Evolutionary conservation across 1,140 invertebrate species (phyloP).

Genomic region (Philotrypesis tridentata): DNA sequence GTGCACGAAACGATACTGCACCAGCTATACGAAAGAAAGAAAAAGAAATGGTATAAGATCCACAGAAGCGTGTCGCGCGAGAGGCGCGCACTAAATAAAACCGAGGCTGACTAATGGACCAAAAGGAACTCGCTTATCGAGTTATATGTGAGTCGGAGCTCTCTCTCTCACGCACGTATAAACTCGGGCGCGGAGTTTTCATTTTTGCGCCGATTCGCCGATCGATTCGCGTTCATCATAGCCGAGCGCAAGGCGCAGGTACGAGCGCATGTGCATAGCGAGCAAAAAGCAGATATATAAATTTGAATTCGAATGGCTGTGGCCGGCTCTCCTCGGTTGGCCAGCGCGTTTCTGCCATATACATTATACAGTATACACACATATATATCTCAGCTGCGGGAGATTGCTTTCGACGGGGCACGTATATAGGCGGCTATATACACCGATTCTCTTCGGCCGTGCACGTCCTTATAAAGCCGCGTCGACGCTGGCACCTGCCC

Average conservation of each 20-base stretch:
- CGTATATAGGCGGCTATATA: not conserved
- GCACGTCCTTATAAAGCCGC: not conserved
- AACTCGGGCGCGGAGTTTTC: not conserved
- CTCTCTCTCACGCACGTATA: constrained; percentile 5
- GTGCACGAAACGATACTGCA: too few relatives aligned
- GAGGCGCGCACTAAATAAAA: constrained; percentile 8
- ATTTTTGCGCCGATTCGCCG: not conserved
- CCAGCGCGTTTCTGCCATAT: not conserved
- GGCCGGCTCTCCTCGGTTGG: too few relatives aligned
- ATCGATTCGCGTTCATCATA: not conserved
- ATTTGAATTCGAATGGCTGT: not conserved
- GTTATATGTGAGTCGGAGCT: too few relatives aligned
- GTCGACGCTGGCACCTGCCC: constrained; percentile 4
- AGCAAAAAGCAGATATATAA: not conserved
- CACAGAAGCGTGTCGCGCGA: too few relatives aligned
- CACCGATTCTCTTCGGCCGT: not conserved
- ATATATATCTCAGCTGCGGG: constrained; percentile 9
- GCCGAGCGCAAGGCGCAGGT: too few relatives aligned
- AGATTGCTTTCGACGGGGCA: constrained; percentile 22
- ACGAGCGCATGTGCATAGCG: too few relatives aligned
- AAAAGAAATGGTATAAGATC: too few relatives aligned
- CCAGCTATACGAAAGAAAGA: too few relatives aligned
- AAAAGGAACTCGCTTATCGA: constrained; percentile 3
- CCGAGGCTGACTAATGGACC: constrained; percentile 32
- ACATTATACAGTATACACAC: too few relatives aligned